Percentiles rank a stretch among this genome's conserved stretches.
phyloP scores from a whole-genome alignment of 2,797 vertebrate genomes.

The Odontamblyopus lacepedii region DNA sequence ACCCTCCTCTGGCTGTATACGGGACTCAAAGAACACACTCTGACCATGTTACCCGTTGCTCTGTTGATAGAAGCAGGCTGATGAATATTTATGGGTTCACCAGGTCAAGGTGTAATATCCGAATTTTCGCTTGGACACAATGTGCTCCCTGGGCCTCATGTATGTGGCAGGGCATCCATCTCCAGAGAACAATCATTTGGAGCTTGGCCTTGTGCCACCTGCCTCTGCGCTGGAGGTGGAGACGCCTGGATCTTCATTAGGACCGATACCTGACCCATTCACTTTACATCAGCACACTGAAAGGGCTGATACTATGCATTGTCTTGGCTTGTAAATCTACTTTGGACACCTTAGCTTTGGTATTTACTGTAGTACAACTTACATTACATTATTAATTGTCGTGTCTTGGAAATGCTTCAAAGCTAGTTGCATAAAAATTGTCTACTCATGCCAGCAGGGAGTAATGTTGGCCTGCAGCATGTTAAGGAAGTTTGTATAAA shows the following conservation, averaged over 20 bases:
- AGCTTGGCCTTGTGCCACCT: slow-evolving; percentile 52
- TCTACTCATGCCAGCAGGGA: no score
- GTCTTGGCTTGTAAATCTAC: no score
- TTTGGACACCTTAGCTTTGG: no score
- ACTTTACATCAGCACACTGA: slow-evolving; percentile 12
- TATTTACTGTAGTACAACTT: background rate
- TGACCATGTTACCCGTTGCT: background rate
- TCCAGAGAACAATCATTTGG: slow-evolving; percentile 43
- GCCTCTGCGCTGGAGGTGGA: slow-evolving; percentile 48
- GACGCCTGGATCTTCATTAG: slow-evolving; percentile 54
- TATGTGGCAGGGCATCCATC: slow-evolving; percentile 60
- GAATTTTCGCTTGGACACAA: slow-evolving; percentile 41
- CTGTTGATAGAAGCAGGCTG: slow-evolving; percentile 22
- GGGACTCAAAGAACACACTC: background rate
- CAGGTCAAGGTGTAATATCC: slow-evolving; percentile 64
- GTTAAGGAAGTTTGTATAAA: no score
- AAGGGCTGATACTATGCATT: background rate
- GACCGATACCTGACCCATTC: slow-evolving; percentile 24
- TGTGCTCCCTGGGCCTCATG: slow-evolving; percentile 32
- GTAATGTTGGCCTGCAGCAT: no score
- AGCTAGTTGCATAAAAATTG: no score
- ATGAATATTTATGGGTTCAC: slow-evolving; percentile 69
- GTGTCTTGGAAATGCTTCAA: no score
- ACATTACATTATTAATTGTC: background rate
- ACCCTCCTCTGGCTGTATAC: background rate